Conservation (phyloP, 2,797 vertebrate genomes). For the Etheostoma perlongum region DNA sequence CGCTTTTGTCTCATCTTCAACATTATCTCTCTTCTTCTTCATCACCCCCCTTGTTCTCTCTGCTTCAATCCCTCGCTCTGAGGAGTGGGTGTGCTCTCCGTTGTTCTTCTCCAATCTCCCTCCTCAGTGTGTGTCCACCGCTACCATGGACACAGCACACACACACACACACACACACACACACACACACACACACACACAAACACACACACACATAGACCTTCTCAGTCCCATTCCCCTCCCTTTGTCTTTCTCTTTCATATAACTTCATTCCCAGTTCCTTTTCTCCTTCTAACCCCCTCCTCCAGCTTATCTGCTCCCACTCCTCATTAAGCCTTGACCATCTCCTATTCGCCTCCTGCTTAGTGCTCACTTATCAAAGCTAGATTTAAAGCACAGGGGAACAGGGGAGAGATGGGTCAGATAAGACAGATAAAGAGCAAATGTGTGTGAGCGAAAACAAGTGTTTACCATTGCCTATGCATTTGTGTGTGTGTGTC, state of each 20-base stretch:
- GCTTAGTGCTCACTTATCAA: conserved; percentile 64
- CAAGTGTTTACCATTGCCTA: conserved; percentile 9
- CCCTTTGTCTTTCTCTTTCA: not conserved
- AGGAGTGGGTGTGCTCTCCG: conserved; percentile 79
- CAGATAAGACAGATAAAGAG: conserved; percentile 46
- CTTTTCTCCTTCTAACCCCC: conserved; percentile 16
- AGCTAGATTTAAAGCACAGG: conserved; percentile 64
- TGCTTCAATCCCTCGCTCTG: conserved; percentile 53
- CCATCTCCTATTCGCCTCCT: conserved; percentile 57
- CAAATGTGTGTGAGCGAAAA: conserved; percentile 2
- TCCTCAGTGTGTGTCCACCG: conserved; percentile 80
- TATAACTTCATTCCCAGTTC: conserved; percentile 25
- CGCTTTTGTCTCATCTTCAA: conserved; percentile 57
- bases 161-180: conserved; percentile 27
- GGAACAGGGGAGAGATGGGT: conserved; percentile 44
- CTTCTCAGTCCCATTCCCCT: conserved; percentile 13
- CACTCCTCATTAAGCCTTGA: conserved; percentile 56
- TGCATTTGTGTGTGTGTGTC: not conserved
- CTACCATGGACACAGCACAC: conserved; percentile 80
- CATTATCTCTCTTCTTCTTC: conserved; percentile 62
- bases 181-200: conserved; percentile 42
- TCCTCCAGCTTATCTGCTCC: conserved; percentile 40
- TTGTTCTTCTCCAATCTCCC: conserved; percentile 82
- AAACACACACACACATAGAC: conserved; percentile 38
- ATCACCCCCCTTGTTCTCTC: conserved; percentile 58